Base-by-base conservation (phyloP, 2,113 vertebrate genomes). In the Poicephalus meyeri region DNA sequence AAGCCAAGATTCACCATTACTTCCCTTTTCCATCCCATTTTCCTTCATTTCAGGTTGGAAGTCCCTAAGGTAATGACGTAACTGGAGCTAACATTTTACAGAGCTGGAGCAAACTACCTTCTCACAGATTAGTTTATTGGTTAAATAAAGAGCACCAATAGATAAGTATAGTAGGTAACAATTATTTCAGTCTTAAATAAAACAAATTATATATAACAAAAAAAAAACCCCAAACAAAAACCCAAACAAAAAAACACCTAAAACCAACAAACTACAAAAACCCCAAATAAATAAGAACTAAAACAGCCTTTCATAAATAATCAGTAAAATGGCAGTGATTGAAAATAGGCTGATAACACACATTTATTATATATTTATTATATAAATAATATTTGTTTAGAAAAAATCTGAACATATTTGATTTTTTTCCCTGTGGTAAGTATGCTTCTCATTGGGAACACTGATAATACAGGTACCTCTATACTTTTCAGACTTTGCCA, bases 401-500 rank as follows among this genome's bases (percentile, higher is more conserved):
- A 79, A 84, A 81, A 84, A 52, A 63, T 39, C 16, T 70, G n/a
- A 53, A 44, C 2, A 18, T 5, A 19, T 58, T 49, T 58, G 9
- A 23, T 9, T 21, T 52, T 53, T 80, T 29, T 1, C 2, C 2
- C 8, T 63, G 3, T 74, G 18, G 58, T 46, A 74, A 71, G 28
- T 42, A 35, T 41, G 2, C 16, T 79, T 89, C 19, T 16, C 53
- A 29, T 24, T 73, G 35, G 42, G 20, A 71, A 44, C 24, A 29
- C 2, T 26, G 33, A 3, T 50, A 65, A n/a, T 50, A 41, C 0
- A 2, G 10, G 19, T 46, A 50, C 2, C 14, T 60, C 53, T 50
- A 55, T 8, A 42, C 6, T 50, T 68, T 53, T 47, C 11, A 72
- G 60, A 63, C 9, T 50, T 80, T 65, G 2, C 13, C 18, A 65